Conservation (phyloP, 1,140 invertebrate species). For the Ctenoplectra terminalis region DNA sequence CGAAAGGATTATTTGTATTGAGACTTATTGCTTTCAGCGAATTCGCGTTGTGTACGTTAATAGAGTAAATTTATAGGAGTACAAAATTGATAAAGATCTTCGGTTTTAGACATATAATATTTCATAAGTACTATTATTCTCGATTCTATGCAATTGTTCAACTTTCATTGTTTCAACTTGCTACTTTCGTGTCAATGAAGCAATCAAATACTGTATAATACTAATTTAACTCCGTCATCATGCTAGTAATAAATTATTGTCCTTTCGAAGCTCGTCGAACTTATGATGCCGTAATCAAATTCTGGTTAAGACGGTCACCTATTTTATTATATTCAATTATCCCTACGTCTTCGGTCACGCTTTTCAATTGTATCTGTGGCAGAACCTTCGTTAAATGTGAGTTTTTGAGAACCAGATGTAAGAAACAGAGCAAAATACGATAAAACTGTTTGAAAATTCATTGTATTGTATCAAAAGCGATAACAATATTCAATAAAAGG, state of each 20-base stretch:
- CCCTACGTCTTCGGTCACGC: background rate
- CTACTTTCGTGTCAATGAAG: conserved; percentile 8
- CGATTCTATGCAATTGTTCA: background rate
- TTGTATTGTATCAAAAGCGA: background rate
- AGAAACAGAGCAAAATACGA: too few species aligned
- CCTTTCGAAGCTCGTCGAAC: background rate
- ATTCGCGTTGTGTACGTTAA: background rate
- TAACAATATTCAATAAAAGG: too few species aligned
- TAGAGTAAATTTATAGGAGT: background rate
- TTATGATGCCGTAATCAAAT: background rate
- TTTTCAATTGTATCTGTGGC: background rate
- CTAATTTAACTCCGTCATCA: conserved; percentile 43
- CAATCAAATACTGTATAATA: conserved; percentile 59
- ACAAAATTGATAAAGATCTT: background rate
- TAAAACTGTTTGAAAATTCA: too few species aligned
- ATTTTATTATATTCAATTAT: background rate
- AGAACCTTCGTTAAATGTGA: background rate
- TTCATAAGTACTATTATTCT: background rate
- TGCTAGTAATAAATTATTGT: conserved; percentile 49
- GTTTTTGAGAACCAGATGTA: background rate
- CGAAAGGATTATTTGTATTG: conserved; percentile 6
- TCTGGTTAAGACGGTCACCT: background rate
- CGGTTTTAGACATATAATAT: background rate
- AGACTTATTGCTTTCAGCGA: conserved; percentile 23
- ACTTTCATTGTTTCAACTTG: background rate